Evolutionary conservation across 2,888 invertebrate genomes (phyloP), one percentile per base, ranked within the genome.

Genomic region (Caenorhabditis macrosperma): DNA sequence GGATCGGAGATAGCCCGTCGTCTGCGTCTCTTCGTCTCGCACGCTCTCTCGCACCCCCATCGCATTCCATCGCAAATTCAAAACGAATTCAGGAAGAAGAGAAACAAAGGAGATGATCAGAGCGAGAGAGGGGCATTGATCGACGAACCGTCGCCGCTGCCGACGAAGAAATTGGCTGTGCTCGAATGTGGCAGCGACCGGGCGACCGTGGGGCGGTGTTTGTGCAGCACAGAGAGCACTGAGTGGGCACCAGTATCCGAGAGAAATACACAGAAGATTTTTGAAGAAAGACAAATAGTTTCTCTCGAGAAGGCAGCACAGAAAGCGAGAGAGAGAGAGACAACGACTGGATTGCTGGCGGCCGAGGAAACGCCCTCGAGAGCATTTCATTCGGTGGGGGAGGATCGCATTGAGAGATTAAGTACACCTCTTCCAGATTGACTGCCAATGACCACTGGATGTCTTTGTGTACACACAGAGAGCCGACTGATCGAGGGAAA

Each of bases 1-100:
- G 57, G 54, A 61, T 72, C 72, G 72, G 72, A 72, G 72, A 72
- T 69, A 61, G 64, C 69, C 61, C n/a, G 52, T 30, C 68, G 55
- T 71, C 71, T 67, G 28, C n/a, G 33, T 66, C 63, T 57, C 72
- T 52, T 22, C 20, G 28, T 30, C 54, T 35, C 59, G 28, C 71
- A 50, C 61, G 64, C 71, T 59, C 57, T 33, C 55, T 72, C 59
- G 28, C 64, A 38, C 22, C 17, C 20, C 46, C 20, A n/a, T n/a
- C 33, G 20, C 44, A 46, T 46, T 63, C 55, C 33, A 22, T 57
- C 50, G 15, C 33, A 50, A 41, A 55, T 55, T 55, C 28, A 26
- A 38, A 22, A 17, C 5, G 30, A 41, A 69, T 64, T 60, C 60
- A 67, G 46, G 26, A 67, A 35, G n/a, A 26, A 54, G 17, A 26